Percentiles rank a stretch among this genome's conserved stretches.
phyloP scores from a whole-genome alignment of 2,888 invertebrate genomes.

The Acanthococcus lagerstroemiae region DNA sequence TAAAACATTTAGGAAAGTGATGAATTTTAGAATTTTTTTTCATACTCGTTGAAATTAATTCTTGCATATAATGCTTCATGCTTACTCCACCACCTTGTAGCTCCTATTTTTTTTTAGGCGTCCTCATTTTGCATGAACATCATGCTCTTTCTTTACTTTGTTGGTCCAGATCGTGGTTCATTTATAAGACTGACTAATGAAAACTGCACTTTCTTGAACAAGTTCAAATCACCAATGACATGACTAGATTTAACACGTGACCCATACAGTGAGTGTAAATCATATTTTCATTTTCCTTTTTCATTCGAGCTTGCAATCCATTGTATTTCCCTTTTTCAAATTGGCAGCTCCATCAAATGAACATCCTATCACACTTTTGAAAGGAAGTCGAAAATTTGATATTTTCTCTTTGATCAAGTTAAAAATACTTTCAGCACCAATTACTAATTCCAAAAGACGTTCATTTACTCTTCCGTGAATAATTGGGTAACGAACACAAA shows the following conservation, averaged over 20 bases:
- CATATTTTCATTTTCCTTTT: neutral
- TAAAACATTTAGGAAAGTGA: neutral
- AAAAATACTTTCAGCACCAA: conserved; percentile 23
- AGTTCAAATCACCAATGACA: no score
- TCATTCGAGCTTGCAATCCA: conserved; percentile 6
- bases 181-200: neutral
- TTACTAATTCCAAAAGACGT: conserved; percentile 25
- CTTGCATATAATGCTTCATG: neutral
- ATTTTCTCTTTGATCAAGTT: conserved; percentile 27
- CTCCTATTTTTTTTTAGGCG: neutral
- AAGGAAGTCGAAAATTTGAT: conserved; percentile 22
- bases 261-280: neutral
- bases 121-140: neutral
- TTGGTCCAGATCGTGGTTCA: neutral
- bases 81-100: neutral
- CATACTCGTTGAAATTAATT: neutral
- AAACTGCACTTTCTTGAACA: neutral
- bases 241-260: neutral
- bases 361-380: conserved; percentile 25
- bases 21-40: neutral
- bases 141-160: neutral
- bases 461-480: conserved; percentile 22
- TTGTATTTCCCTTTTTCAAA: conserved; percentile 24
- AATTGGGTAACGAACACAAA: conserved; percentile 31
- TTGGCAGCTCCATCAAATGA: conserved; percentile 32